phyloP scores from a whole-genome alignment of 2,888 invertebrate species.

The Ptychoptera contaminata region DNA sequence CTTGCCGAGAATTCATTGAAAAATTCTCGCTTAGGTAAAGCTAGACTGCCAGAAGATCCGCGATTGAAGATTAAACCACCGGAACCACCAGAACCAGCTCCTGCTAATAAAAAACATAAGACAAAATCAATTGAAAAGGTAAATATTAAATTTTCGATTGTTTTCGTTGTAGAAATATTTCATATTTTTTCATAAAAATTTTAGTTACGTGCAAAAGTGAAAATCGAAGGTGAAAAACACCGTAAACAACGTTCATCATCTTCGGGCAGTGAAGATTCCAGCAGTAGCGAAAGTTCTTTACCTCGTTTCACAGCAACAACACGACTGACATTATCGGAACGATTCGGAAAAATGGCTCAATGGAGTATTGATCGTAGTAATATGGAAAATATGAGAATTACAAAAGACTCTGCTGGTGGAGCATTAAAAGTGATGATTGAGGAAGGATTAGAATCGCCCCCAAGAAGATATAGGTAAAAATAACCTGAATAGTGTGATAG shows the following conservation, averaged over 20 bases:
- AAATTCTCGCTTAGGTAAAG: neutral
- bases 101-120: constrained; percentile 29
- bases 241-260: constrained; percentile 35
- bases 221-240: constrained; percentile 30
- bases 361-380: constrained; percentile 74
- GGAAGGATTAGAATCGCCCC: constrained; percentile 41
- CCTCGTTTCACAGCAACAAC: constrained; percentile 46
- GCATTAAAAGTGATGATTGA: constrained; percentile 66
- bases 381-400: constrained; percentile 74
- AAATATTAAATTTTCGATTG: constrained; percentile 6
- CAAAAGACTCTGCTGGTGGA: constrained; percentile 56
- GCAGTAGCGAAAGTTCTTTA: constrained; percentile 36
- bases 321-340: constrained; percentile 63
- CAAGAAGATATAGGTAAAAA: constrained; percentile 28
- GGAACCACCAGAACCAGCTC: constrained; percentile 36
- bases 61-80: constrained; percentile 35
- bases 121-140: constrained; percentile 32
- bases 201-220: constrained; percentile 28
- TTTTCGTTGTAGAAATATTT: no score
- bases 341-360: constrained; percentile 84
- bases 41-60: constrained; percentile 37
- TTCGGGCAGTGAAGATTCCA: constrained; percentile 45
- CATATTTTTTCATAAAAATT: constrained; percentile 1
- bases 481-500: no score
- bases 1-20: no score